Conservation (phyloP, 1,140 invertebrate species). For the Phymorhynchus buccinoides region DNA sequence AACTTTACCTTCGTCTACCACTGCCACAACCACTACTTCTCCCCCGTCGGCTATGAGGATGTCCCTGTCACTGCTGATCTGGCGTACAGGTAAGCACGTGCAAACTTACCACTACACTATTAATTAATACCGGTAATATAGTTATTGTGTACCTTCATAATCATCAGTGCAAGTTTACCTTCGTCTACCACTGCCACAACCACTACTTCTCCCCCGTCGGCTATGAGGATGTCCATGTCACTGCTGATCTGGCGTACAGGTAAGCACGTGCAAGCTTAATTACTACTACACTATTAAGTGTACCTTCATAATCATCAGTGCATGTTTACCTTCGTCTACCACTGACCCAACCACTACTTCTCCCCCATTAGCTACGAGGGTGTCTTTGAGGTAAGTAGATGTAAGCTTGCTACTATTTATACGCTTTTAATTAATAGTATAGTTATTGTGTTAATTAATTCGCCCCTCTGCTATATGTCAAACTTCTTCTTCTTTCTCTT, state of each 20-base stretch:
- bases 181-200: conserved; percentile 71
- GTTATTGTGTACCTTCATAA: too few species aligned
- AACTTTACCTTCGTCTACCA: conserved; percentile 69
- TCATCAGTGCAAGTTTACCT: too few species aligned
- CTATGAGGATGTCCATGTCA: conserved; percentile 65
- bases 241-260: conserved; percentile 64
- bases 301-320: too few species aligned
- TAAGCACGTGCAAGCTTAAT: conserved; percentile 34
- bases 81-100: conserved; percentile 63
- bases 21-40: conserved; percentile 72
- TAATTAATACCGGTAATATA: too few species aligned
- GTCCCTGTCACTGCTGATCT: conserved; percentile 55
- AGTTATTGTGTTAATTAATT: too few species aligned
- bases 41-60: conserved; percentile 71
- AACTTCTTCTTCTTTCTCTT: too few species aligned
- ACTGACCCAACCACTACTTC: conserved; percentile 72
- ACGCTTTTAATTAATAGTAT: too few species aligned
- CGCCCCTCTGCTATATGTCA: too few species aligned
- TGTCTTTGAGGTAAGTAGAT: conserved; percentile 56
- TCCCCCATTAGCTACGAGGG: conserved; percentile 71
- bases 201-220: conserved; percentile 72
- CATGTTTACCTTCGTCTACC: conserved; percentile 71
- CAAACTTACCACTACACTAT: too few species aligned
- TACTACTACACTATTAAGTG: too few species aligned
- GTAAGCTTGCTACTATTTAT: too few species aligned